Evolutionary conservation across 2,113 vertebrate genomes (phyloP).

Genomic region (Noctilio leporinus): DNA sequence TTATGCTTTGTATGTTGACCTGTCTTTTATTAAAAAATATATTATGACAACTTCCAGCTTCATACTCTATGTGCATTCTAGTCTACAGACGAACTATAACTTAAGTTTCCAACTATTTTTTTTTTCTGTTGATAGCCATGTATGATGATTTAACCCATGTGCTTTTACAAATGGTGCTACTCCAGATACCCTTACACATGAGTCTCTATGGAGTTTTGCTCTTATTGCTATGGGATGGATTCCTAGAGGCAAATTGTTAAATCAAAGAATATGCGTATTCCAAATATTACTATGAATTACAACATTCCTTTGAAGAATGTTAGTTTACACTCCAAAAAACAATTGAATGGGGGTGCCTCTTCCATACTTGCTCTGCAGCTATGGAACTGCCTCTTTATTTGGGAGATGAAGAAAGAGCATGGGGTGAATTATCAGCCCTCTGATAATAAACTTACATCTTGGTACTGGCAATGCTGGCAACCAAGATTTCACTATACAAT

Average conservation of each 20-base stretch:
- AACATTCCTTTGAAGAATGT: neutral
- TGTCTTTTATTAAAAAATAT: constrained; percentile 30
- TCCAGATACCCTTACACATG: neutral
- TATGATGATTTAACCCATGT: neutral
- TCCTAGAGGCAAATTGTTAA: neutral
- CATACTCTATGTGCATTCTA: neutral
- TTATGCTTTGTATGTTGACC: neutral
- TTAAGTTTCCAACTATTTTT: neutral
- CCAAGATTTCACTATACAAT: neutral
- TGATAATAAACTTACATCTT: neutral
- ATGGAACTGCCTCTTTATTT: neutral
- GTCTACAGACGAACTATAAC: neutral
- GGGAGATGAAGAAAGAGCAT: neutral
- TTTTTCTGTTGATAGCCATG: neutral
- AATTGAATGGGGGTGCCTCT: neutral
- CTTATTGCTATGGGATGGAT: neutral
- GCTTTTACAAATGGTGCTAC: neutral
- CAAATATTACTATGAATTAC: neutral
- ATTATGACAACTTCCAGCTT: neutral
- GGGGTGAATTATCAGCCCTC: neutral
- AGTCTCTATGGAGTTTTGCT: neutral
- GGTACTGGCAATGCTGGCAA: neutral
- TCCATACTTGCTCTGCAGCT: no score
- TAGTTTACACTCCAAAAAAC: neutral
- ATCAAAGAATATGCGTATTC: neutral